Conservation (phyloP, 2,797 vertebrate genomes). For the Todus mexicanus region DNA sequence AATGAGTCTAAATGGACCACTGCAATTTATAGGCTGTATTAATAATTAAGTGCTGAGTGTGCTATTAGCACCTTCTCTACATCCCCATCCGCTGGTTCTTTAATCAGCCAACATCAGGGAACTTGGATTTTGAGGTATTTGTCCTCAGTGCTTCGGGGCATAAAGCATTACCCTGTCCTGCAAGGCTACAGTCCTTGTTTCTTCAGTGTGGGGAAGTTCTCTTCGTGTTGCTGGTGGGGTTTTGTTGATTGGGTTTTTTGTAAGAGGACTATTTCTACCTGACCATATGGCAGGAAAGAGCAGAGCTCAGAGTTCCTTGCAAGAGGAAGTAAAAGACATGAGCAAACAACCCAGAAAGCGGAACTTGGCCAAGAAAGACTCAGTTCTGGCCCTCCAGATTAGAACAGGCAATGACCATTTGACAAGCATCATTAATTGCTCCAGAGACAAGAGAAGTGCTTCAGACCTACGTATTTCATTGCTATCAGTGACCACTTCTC, state of each 20-base stretch:
- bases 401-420: background rate
- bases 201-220: background rate
- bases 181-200: background rate
- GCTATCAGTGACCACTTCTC: background rate
- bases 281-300: background rate
- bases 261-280: background rate
- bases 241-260: background rate
- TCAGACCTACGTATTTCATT: background rate
- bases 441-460: background rate
- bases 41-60: constrained; percentile 23
- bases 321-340: background rate
- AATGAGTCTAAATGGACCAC: background rate
- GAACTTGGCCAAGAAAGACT: background rate
- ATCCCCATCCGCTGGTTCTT: background rate
- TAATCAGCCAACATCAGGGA: background rate
- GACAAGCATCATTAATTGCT: background rate
- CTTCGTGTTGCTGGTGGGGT: background rate
- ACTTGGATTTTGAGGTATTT: constrained; percentile 1
- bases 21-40: constrained; percentile 13
- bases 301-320: background rate
- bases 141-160: background rate
- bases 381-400: background rate
- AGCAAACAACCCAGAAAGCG: background rate
- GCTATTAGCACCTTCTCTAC: background rate
- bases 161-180: background rate